Evolutionary conservation across 2,113 vertebrate genomes (phyloP), one percentile per base, ranked within the genome.

Genomic region (Colossoma macropomum): DNA sequence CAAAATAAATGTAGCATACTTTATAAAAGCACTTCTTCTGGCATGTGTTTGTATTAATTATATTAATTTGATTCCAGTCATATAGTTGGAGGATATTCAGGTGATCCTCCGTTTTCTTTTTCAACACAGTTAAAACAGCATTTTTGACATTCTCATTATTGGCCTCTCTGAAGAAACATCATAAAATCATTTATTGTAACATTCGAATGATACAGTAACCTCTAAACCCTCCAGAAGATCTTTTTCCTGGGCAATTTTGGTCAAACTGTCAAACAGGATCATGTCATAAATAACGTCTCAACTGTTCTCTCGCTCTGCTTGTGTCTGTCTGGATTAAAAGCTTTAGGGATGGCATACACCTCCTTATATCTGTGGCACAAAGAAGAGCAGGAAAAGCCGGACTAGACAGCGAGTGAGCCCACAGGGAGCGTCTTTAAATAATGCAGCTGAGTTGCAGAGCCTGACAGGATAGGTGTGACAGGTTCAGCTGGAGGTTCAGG

Each of bases 391-490:
- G 3, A 34, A 68, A 69, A 41, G 32, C 32, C 12, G 34, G 41
- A 12, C 21, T 34, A 38, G 66, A 69, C 66, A 69, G 19, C 10
- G 41, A 69, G 13, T 21, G 34, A 62, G 21, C 30, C 63, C 5
- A 38, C 7, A 69, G 34, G 19, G 9, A 38, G 32, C 5, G 12
- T 69, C 21, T 69, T 38, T 38, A 69, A 23, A 69, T 69, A 69
- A 69, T 34, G 30, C 32, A 69, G 66, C 34, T 38, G 34, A 38
- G 16, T 30, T 32, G 13, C 30, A 32, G 1, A 66, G 63, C 32
- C 34, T 41, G 34, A 34, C 17, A 34, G 41, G 21, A 69, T 69
- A 66, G 66, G 66, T 69, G 19, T 69, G 66, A 69, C 66, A 69
- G 66, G 34, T 69, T 69, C 30, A 69, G 19, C 34, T 23, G 8